phyloP scores from a whole-genome alignment of 2,113 vertebrate species.

The Lathamus discolor region DNA sequence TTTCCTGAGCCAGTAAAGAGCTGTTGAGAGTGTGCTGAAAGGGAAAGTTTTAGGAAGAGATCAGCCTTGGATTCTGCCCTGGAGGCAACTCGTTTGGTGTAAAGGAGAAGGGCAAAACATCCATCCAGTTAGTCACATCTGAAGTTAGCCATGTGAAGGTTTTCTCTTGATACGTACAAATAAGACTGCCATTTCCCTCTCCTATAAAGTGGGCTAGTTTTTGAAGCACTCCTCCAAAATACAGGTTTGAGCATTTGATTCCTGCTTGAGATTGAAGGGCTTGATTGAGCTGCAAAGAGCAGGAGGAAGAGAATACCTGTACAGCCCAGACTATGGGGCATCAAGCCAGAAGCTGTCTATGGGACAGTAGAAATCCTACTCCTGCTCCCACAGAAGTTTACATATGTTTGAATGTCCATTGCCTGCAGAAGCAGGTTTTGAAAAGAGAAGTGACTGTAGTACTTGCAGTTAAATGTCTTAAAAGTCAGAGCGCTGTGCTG shows the following conservation, averaged over 20 bases:
- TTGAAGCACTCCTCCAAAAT: not conserved
- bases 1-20: not conserved
- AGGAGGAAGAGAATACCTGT: not conserved
- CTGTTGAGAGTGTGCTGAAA: not conserved
- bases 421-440: not conserved
- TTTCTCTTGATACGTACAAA: not conserved
- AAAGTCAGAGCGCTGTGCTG: not conserved
- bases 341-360: not conserved
- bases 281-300: rapidly evolving
- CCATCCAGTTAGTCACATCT: not conserved
- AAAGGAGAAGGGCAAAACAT: not conserved
- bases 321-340: not conserved
- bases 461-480: not conserved
- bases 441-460: not conserved
- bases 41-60: not conserved
- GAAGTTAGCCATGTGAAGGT: not conserved
- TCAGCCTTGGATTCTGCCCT: not conserved
- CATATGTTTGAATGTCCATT: not conserved
- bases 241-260: not conserved
- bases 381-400: not conserved
- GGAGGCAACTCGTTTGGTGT: not conserved
- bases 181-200: not conserved
- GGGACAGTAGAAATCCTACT: not conserved
- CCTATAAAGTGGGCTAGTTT: not conserved
- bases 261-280: not conserved